A percentile compares a stretch with the other conserved stretches of the same genome.
These are phyloP conservation scores for Gymnothorax javanicus DNA, from an alignment of 2,797 vertebrate genomes.

Conservation along the genomic window DNA sequence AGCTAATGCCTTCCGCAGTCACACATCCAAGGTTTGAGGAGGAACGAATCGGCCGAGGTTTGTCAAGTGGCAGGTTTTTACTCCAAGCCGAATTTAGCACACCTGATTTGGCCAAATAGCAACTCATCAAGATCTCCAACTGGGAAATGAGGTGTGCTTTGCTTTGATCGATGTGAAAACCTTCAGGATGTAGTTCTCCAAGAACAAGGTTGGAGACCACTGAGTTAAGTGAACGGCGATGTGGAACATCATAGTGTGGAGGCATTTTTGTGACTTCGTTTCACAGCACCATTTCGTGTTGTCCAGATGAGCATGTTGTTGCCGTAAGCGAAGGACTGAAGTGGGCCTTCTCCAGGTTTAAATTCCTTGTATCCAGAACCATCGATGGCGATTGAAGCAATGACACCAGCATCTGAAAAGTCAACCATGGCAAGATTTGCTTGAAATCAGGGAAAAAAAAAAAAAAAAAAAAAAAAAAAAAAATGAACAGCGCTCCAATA, in stretches of 20 bases:
- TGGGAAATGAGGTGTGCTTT: too few species aligned
- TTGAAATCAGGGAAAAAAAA: not conserved
- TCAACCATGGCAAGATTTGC: not conserved
- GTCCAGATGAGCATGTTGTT: conserved; percentile 83
- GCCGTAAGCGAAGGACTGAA: conserved; percentile 70
- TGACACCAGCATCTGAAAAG: conserved; percentile 59
- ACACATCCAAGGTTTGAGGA: too few species aligned
- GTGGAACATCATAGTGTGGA: conserved; percentile 30
- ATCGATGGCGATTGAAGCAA: conserved; percentile 66
- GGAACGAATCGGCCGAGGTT: too few species aligned
- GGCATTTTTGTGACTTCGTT: not conserved
- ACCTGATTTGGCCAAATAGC: too few species aligned
- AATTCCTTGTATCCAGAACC: conserved; percentile 76
- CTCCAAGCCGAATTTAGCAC: too few species aligned
- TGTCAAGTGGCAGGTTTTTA: too few species aligned
- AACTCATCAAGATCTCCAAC: too few species aligned
- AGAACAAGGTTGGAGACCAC: too few species aligned
- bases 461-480: not conserved
- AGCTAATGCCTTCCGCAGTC: too few species aligned
- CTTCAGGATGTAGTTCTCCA: too few species aligned
- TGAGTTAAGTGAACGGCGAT: not conserved
- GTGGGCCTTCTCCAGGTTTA: conserved; percentile 66
- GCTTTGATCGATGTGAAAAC: too few species aligned
- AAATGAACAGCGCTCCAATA: too few species aligned
- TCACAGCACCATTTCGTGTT: conserved; percentile 67